Percentiles rank a stretch among this genome's conserved stretches.
Conservation (phyloP, 23 tunicate genomes). For the Botrylloides violaceus region DNA sequence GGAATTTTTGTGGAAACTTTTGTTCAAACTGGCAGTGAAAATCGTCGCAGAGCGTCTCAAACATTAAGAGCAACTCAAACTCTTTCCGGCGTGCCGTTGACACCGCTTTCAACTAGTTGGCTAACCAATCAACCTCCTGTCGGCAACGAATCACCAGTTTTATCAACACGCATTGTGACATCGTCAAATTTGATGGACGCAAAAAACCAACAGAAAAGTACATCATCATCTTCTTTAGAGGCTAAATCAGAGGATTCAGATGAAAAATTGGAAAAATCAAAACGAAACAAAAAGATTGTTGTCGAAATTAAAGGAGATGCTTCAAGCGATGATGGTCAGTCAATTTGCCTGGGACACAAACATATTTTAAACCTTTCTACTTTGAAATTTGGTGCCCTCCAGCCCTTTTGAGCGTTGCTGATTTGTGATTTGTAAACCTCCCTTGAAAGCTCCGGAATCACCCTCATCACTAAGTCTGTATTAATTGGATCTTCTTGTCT, state of each 20-base stretch:
- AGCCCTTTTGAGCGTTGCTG: too few relatives aligned
- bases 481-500: too few relatives aligned
- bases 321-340: constrained; percentile 10
- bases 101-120: constrained; percentile 22
- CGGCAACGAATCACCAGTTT: constrained; percentile 5
- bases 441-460: too few relatives aligned
- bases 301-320: constrained; percentile 22
- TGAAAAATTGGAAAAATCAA: not conserved
- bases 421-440: too few relatives aligned
- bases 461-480: too few relatives aligned
- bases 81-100: constrained; percentile 6
- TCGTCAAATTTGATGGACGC: not conserved
- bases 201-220: not conserved
- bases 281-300: constrained; percentile 14
- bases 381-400: too few relatives aligned
- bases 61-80: constrained; percentile 6
- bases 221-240: not conserved
- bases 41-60: constrained; percentile 18
- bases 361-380: too few relatives aligned
- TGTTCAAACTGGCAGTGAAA: constrained; percentile 26
- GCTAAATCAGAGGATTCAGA: constrained; percentile 12
- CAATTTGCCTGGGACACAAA: too few relatives aligned
- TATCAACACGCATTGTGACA: not conserved
- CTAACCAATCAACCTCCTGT: not conserved
- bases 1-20: constrained; percentile 41